Percentiles rank a stretch among this genome's conserved stretches.
phyloP scores from a whole-genome alignment of 2,797 vertebrate species.

The Rachycentron canadum region DNA sequence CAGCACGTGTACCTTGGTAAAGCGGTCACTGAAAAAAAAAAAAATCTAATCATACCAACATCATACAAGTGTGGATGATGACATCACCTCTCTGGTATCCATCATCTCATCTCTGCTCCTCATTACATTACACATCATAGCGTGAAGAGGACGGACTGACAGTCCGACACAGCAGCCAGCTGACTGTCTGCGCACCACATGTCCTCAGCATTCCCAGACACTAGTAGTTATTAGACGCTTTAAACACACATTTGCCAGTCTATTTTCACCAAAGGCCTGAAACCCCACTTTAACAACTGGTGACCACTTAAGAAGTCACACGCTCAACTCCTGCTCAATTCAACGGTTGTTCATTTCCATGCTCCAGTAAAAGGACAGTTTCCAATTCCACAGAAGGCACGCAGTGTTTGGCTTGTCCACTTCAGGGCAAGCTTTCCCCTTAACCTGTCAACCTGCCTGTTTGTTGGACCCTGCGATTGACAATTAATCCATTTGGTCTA shows the following conservation, averaged over 20 bases:
- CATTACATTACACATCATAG: slow-evolving; percentile 55
- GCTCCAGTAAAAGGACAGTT: slow-evolving; percentile 16
- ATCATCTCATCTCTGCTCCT: slow-evolving; percentile 57
- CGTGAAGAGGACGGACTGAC: slow-evolving; percentile 45
- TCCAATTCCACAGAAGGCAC: neutral
- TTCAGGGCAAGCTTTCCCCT: neutral
- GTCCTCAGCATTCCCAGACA: slow-evolving; percentile 77
- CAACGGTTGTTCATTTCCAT: slow-evolving; percentile 15
- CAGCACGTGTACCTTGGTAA: slow-evolving; percentile 30
- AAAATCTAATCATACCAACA: slow-evolving; percentile 45
- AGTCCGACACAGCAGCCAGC: slow-evolving; percentile 22
- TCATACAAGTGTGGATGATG: slow-evolving; percentile 42
- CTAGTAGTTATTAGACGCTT: slow-evolving; percentile 64
- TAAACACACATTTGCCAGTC: slow-evolving; percentile 62
- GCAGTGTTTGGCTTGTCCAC: neutral
- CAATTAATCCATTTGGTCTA: slow-evolving; percentile 17
- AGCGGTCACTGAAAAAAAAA: slow-evolving; percentile 5
- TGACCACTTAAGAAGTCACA: slow-evolving; percentile 53
- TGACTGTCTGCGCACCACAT: slow-evolving; percentile 64
- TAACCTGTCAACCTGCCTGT: neutral
- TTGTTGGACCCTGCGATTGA: neutral
- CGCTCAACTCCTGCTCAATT: slow-evolving; percentile 14
- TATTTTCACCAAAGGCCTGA: slow-evolving; percentile 67
- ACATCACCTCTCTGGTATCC: slow-evolving; percentile 61
- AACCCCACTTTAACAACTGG: slow-evolving; percentile 51